Evolutionary conservation across 2,888 invertebrate species (phyloP).

Genomic region (Cynaeus angustus): DNA sequence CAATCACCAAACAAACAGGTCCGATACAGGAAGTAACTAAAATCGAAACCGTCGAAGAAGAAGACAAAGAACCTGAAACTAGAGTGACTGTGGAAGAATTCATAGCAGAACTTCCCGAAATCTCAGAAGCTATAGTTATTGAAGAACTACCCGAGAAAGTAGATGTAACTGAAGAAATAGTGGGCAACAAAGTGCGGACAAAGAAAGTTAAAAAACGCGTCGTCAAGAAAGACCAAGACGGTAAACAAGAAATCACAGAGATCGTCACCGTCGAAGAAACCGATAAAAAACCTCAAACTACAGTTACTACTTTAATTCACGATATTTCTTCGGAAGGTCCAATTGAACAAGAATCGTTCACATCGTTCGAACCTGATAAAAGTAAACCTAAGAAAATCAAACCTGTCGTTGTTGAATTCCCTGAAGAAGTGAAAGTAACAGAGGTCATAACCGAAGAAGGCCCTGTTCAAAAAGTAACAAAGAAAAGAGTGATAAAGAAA

Average conservation of each 20-base stretch:
- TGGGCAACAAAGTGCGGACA: constrained; percentile 61
- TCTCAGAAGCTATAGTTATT: constrained; percentile 58
- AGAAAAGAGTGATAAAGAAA: constrained; percentile 65
- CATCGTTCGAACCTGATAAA: constrained; percentile 55
- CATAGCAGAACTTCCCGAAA: constrained; percentile 52
- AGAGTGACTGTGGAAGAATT: constrained; percentile 61
- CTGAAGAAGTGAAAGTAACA: constrained; percentile 58
- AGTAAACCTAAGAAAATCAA: constrained; percentile 45
- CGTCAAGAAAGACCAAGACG: constrained; percentile 65
- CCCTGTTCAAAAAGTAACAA: constrained; percentile 56
- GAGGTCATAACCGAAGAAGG: constrained; percentile 57
- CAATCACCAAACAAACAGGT: constrained; percentile 64
- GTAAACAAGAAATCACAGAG: constrained; percentile 61
- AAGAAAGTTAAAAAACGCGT: constrained; percentile 65
- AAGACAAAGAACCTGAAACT: constrained; percentile 67
- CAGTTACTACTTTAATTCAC: constrained; percentile 42
- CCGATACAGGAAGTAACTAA: constrained; percentile 65
- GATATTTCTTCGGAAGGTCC: constrained; percentile 66
- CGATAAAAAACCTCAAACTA: constrained; percentile 43
- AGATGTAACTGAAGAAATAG: constrained; percentile 61
- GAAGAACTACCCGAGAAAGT: constrained; percentile 62
- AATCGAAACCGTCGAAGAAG: constrained; percentile 72
- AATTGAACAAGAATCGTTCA: constrained; percentile 60
- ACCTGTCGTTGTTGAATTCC: constrained; percentile 58
- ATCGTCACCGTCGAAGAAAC: constrained; percentile 50